Conservation (phyloP, 2,797 vertebrate genomes). For the Vespertilio murinus region DNA sequence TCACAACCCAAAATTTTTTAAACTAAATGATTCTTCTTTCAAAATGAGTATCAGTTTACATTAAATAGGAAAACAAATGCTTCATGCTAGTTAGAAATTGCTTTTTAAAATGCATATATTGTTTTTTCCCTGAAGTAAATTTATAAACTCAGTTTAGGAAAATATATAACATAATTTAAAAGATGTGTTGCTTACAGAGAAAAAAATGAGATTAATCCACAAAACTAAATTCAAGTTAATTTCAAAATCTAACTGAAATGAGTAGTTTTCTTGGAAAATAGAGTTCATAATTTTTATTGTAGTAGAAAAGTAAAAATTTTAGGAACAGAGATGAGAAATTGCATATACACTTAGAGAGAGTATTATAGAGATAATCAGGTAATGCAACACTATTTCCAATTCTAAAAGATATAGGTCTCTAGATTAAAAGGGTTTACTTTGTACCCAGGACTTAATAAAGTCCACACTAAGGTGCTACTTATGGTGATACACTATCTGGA, state of each 20-base stretch:
- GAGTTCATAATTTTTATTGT: background rate
- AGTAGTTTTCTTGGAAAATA: conserved; percentile 4
- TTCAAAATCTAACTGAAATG: background rate
- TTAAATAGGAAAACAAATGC: background rate
- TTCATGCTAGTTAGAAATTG: conserved; percentile 66
- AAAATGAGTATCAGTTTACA: conserved; percentile 50
- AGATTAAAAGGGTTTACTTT: background rate
- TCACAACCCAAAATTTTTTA: conserved; percentile 9
- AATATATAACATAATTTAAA: conserved; percentile 7
- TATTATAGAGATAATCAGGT: background rate
- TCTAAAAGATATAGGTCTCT: background rate
- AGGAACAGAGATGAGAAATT: background rate
- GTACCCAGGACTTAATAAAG: background rate
- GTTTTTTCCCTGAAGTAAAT: conserved; percentile 14
- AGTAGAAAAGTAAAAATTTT: background rate
- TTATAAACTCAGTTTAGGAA: conserved; percentile 1
- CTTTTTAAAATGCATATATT: conserved; percentile 29
- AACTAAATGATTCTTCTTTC: conserved; percentile 39
- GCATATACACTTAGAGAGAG: background rate
- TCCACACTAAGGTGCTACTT: background rate
- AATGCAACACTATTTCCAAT: background rate
- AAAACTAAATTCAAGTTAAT: conserved; percentile 1
- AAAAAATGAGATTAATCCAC: background rate
- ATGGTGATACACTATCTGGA: background rate
- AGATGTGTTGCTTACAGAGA: background rate